Conservation (phyloP, 2,797 vertebrate genomes). For the Myripristis murdjan region DNA sequence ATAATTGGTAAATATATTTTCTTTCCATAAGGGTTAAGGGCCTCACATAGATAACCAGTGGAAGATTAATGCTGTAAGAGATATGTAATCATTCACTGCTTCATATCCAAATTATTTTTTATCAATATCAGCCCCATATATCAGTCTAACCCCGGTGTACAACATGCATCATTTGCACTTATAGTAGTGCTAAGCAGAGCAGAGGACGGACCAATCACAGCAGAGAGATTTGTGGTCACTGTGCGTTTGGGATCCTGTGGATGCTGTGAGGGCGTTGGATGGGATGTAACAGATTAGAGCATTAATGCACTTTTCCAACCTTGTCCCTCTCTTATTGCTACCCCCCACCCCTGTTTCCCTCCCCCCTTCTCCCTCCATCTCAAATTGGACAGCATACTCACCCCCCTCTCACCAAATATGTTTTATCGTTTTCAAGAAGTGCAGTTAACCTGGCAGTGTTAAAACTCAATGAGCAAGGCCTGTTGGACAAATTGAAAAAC, state of each 20-base stretch:
- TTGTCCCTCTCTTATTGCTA: conserved; percentile 89
- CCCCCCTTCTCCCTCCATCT: background rate
- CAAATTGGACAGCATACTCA: conserved; percentile 90
- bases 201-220: background rate
- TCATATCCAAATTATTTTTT: too few relatives aligned
- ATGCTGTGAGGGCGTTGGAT: conserved; percentile 8
- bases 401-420: conserved; percentile 98
- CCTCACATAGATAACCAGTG: too few relatives aligned
- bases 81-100: too few relatives aligned
- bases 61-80: too few relatives aligned
- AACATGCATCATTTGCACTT: too few relatives aligned
- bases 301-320: conserved; percentile 89
- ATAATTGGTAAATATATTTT: too few relatives aligned
- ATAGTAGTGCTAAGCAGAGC: too few relatives aligned
- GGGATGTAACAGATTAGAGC: conserved; percentile 59
- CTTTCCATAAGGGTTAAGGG: too few relatives aligned
- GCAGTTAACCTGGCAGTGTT: conserved; percentile 99
- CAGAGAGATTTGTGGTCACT: conserved; percentile 53
- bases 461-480: conserved; percentile 99
- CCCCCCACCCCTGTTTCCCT: conserved; percentile 41
- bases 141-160: too few relatives aligned
- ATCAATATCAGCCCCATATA: too few relatives aligned
- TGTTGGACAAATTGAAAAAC: conserved; percentile 99
- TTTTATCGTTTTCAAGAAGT: conserved; percentile 99
- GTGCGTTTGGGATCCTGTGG: conserved; percentile 43